Base-by-base conservation (phyloP, 2,113 vertebrate species). In the Bombycilla garrulus region DNA sequence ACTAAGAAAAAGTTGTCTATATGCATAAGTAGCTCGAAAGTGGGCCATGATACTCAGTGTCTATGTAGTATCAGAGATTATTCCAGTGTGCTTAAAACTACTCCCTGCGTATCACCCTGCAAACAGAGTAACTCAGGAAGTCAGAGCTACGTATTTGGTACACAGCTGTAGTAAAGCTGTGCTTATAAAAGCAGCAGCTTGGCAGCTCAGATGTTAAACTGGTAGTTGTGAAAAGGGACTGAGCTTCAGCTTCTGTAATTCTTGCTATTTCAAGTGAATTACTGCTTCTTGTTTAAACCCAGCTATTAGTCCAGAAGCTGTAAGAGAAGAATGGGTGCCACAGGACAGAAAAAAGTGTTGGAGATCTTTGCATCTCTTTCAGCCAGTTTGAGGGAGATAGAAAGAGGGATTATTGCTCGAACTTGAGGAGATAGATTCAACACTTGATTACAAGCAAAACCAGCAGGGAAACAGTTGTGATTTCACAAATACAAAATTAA, bases 211-310 rank as follows among this genome's bases (percentile, higher is more conserved):
- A 60, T 33, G 69, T 79, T 90, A 61, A 87, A 78, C 16, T 54
- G 10, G 2, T 13, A 81, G 65, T 15, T 76, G 53, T 57, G 21
- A n/a, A 67, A 64, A 76, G 22, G 12, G 22, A 81, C 14, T 62
- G 36, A 74, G 22, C 24, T 36, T 53, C 47, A 64, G 40, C 25
- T 87, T 89, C 48, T 7, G 6, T 61, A 69, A 54, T 65, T 90
- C 78, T 79, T 90, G 23, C 19, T 86, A 83, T 82, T 80, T 77
- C 45, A 93, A 85, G 62, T 74, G 45, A 95, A 91, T 77, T 81
- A 82, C 79, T 70, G 13, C 14, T 91, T 89, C 58, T 54, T 61
- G 28, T 42, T 79, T 64, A 91, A 88, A 91, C 22, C 0, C 9
- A 73, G 53, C 28, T 48, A 81, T 61, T 76, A 57, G 12, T 61